A percentile compares a stretch with the other conserved stretches of the same genome.
phyloP scores from a whole-genome alignment of 2,113 vertebrate species.

The Formicarius rufipectus region DNA sequence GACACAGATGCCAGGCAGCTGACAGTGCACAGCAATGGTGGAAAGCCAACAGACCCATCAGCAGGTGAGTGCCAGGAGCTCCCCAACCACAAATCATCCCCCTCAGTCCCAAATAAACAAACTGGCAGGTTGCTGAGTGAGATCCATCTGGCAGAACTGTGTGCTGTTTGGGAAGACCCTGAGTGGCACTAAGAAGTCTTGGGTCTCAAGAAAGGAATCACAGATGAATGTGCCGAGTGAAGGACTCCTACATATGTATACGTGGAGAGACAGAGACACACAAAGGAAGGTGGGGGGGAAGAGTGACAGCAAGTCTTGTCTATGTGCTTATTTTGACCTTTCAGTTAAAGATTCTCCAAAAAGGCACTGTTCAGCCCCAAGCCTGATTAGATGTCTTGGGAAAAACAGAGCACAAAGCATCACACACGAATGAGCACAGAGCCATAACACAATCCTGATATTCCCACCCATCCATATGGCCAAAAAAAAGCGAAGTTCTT shows the following conservation, averaged over 20 bases:
- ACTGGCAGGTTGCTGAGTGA: not conserved
- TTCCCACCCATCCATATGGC: slow-evolving; percentile 54
- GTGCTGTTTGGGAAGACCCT: not conserved
- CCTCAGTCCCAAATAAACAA: not conserved
- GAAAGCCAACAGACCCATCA: not conserved
- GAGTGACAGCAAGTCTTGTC: not conserved
- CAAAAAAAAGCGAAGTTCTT: not conserved
- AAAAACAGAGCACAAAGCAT: slow-evolving; percentile 49
- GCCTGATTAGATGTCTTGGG: slow-evolving; percentile 39
- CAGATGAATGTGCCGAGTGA: not conserved
- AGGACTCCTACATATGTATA: slow-evolving; percentile 27
- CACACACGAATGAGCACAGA: slow-evolving; percentile 35
- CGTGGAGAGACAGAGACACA: not conserved
- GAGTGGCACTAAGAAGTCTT: not conserved
- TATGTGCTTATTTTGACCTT: slow-evolving; percentile 47
- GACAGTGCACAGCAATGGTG: not conserved
- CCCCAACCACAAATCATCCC: not conserved
- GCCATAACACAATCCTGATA: not conserved
- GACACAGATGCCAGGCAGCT: not conserved
- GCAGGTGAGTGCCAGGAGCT: not conserved
- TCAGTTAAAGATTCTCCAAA: slow-evolving; percentile 32
- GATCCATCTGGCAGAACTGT: not conserved
- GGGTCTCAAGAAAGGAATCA: not conserved
- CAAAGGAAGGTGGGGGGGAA: not conserved
- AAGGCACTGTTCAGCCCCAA: slow-evolving; percentile 11